These are phyloP conservation scores for Microplitis demolitor DNA, from an alignment of 1,140 invertebrate species.

Conservation along the genomic window DNA sequence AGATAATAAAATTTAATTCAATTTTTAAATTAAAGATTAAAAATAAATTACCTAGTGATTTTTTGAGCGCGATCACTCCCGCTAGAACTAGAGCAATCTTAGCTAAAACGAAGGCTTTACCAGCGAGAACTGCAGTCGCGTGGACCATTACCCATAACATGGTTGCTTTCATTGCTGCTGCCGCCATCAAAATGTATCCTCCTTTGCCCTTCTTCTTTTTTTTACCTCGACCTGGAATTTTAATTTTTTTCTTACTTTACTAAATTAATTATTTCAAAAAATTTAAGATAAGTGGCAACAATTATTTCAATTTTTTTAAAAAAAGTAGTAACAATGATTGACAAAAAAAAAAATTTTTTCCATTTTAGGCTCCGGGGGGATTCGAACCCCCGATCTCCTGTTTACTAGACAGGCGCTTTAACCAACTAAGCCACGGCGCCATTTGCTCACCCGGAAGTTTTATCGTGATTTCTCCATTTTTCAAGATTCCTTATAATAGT, in stretches of 20 bases:
- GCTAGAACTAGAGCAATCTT: conserved; percentile 78
- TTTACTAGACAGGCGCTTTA: conserved; percentile 74
- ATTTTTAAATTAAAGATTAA: neutral
- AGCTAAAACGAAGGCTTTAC: conserved; percentile 73
- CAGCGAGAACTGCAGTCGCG: conserved; percentile 73
- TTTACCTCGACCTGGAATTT: conserved; percentile 49
- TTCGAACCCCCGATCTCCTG: conserved; percentile 70
- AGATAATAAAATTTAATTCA: neutral
- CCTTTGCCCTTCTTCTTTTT: conserved; percentile 64
- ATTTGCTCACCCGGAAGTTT: too few species aligned
- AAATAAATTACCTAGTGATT: conserved; percentile 63
- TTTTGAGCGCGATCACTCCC: conserved; percentile 77
- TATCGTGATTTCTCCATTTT: too few species aligned
- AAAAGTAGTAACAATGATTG: neutral
- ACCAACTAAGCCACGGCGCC: conserved; percentile 72
- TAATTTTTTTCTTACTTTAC: neutral
- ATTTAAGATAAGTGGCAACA: too few species aligned
- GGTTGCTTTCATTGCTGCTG: conserved; percentile 70
- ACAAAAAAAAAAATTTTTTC: neutral
- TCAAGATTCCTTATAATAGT: too few species aligned
- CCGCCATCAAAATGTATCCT: conserved; percentile 67
- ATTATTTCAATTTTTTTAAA: too few species aligned
- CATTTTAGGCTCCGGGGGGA: conserved; percentile 63
- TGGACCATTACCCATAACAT: conserved; percentile 77
- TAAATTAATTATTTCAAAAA: too few species aligned